Base-by-base conservation (phyloP, 2,113 vertebrate species). In the Pollachius pollachius region DNA sequence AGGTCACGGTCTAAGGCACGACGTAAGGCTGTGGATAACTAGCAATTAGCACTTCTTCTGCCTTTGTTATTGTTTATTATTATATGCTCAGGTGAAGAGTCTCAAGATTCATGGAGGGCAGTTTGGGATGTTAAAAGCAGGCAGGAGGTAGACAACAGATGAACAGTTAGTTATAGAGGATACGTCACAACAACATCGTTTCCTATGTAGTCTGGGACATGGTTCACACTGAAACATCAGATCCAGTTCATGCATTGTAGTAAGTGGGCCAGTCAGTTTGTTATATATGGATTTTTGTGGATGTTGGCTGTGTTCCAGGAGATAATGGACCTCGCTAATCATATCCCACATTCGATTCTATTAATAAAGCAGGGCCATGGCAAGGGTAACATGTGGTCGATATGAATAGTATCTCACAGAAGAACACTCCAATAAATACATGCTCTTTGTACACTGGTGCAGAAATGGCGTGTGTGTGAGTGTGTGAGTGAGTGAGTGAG, bases 351-450 rank as follows among this genome's bases (percentile, higher is more conserved):
- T 34, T 34, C 19, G 30, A 69, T 62, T 71, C 67, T 59, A 78
- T 62, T 67, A 73, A 68, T 67, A 15, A 37, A 68, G 52, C 19
- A 34, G 72, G 57, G 57, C 65, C 71, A 70, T 25, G 19, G 48
- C 57, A 23, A 54, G 15, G 12, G 7, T 21, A 34, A 34, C 30
- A 34, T 34, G 30, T 34, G 30, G 30, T 34, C 30, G 30, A 34
- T 34, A 2, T 4, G 30, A 34, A 34, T 34, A 34, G 30, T 34
- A 34, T 34, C 4, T 34, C 4, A 5, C 30, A 0, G 30, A 34
- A 34, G 6, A 34, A 34, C 30, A 34, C 57, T 58, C 17, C 16
- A 58, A 41, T 15, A 64, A 34, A 34, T 11, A 9, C n/a, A 17
- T 58, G 57, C 57, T 34, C 30, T 34, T 34, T 2, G 30, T 34